Conservation (phyloP, 2,113 vertebrate genomes). For the Reinhardtius hippoglossoides region DNA sequence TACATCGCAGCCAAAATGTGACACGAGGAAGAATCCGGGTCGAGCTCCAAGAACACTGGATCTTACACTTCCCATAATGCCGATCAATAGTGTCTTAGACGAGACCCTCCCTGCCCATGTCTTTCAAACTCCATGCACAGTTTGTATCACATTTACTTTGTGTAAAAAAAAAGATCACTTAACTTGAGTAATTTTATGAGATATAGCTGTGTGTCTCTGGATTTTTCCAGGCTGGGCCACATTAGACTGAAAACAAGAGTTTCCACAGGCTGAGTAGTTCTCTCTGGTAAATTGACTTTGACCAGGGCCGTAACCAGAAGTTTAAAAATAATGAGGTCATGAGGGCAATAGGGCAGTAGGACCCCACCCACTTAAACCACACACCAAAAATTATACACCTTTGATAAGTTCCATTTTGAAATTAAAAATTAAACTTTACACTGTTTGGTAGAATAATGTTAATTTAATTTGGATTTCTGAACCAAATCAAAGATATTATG, state of each 20-base stretch:
- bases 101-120: background rate
- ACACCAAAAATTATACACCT: background rate
- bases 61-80: background rate
- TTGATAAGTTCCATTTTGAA: too few relatives aligned
- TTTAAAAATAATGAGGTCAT: background rate
- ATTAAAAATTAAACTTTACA: too few relatives aligned
- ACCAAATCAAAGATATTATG: background rate
- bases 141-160: background rate
- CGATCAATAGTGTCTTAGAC: background rate
- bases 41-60: background rate
- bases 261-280: too few relatives aligned
- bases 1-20: background rate
- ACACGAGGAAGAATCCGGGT: background rate
- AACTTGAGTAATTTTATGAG: background rate
- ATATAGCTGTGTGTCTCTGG: background rate
- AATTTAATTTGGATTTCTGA: background rate
- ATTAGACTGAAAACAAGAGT: background rate
- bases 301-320: background rate
- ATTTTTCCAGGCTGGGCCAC: background rate
- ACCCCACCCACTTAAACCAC: background rate
- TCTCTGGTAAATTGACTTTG: background rate
- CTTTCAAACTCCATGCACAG: background rate
- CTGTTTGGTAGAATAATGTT: background rate
- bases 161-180: background rate
- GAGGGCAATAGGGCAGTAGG: background rate